Base-by-base conservation (phyloP, 2,888 invertebrate species). In the Heliconius ismenius region DNA sequence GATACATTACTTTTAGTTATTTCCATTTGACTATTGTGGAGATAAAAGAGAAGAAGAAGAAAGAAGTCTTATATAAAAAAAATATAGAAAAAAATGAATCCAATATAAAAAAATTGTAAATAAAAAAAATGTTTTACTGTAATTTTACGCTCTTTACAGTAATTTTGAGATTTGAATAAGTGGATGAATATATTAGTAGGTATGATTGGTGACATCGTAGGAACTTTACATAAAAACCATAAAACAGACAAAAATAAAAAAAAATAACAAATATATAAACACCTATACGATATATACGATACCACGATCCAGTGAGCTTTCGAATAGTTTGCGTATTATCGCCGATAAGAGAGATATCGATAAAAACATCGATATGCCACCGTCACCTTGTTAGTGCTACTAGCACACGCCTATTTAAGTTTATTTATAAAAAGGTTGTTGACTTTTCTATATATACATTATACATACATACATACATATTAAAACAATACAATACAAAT, bases 281-380 rank as follows among this genome's bases (percentile, higher is more conserved):
- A 32, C 24, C 9, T 75, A 62, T n/a, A 60, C 43, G n/a, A n/a
- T n/a, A n/a, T 26, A 64, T 39, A 36, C 15, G 69, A 70, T 43
- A 77, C 60, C 28, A 74, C 73, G 36, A 75, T 70, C 54, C 65
- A 70, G 70, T 74, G 72, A 78, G 79, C 79, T 78, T 75, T 76
- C 79, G 76, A 73, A 76, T 73, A 73, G 72, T 76, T 64, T 78
- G 74, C 63, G 72, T 74, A 67, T 74, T 75, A 76, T 79, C 73
- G 26, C 13, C 9, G 79, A 79, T 79, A 79, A 79, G 36, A 24
- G 26, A 24, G 73, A 69, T 75, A 75, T 78, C 73, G 78, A 79
- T 78, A 79, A 78, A 78, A 76, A 78, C 64, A 70, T 69, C 69
- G 54, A 78, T 73, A 64, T 74, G 49, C 64, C 49, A 62, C 13